Evolutionary conservation across 1,140 invertebrate genomes (phyloP).

Genomic region (Hyphantria cunea): DNA sequence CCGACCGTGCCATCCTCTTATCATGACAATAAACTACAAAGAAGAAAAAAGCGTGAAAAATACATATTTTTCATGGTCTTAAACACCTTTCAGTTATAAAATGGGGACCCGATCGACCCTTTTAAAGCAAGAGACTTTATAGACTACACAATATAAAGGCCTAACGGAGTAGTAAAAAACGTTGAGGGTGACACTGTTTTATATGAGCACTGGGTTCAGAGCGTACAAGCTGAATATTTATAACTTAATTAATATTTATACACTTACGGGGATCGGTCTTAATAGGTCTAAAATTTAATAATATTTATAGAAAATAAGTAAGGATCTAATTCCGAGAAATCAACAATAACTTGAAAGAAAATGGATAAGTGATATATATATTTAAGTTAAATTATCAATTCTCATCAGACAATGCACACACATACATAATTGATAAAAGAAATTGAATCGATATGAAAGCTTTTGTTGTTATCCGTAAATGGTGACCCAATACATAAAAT

Average conservation of each 20-base stretch:
- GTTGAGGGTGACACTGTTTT: slow-evolving; percentile 22
- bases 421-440: no score
- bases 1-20: no score
- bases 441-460: no score
- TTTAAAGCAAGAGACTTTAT: slow-evolving; percentile 15
- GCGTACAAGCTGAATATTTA: slow-evolving; percentile 4
- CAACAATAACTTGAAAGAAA: no score
- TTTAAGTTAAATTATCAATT: no score
- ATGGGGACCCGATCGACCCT: slow-evolving; percentile 11
- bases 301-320: no score
- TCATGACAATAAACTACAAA: no score
- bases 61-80: slow-evolving; percentile 7
- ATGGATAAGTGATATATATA: no score
- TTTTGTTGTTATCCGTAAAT: no score
- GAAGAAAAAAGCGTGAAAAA: background rate
- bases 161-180: slow-evolving; percentile 12
- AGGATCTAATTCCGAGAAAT: background rate
- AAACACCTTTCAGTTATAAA: slow-evolving; percentile 13
- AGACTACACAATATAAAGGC: slow-evolving; percentile 11
- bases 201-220: slow-evolving; percentile 3
- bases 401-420: no score
- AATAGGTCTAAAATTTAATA: background rate
- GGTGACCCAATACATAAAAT: no score
- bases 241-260: slow-evolving; percentile 9
- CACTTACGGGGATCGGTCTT: background rate